A percentile compares a stretch with the other conserved stretches of the same genome.
Conservation (phyloP, 2,888 invertebrate genomes). For the Neoaliturus tenellus region DNA sequence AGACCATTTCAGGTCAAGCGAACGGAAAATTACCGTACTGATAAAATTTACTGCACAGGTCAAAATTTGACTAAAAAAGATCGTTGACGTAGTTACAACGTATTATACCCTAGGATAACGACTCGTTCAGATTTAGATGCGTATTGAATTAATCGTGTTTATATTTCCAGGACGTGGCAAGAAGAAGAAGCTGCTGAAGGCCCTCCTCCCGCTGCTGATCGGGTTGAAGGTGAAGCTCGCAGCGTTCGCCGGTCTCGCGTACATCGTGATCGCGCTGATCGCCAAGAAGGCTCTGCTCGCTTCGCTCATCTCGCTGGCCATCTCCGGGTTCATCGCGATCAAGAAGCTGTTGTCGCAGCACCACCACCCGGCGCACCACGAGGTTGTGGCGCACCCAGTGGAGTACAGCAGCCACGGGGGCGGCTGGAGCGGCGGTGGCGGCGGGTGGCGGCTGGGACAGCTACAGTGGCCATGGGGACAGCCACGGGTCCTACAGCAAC, state of each 20-base stretch:
- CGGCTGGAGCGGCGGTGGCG: conserved; percentile 62
- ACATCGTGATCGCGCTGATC: conserved; percentile 77
- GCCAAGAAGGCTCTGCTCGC: conserved; percentile 80
- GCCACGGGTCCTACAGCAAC: conserved; percentile 74
- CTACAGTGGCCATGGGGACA: conserved; percentile 65
- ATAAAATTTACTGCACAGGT: too few relatives aligned
- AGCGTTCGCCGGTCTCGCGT: conserved; percentile 74
- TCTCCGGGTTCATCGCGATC: conserved; percentile 75
- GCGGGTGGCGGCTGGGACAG: conserved; percentile 67
- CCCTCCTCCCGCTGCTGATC: conserved; percentile 76
- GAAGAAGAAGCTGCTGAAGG: conserved; percentile 76
- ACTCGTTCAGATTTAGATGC: too few relatives aligned
- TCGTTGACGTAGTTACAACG: too few relatives aligned
- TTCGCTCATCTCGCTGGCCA: conserved; percentile 77
- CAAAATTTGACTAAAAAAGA: too few relatives aligned
- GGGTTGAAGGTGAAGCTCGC: conserved; percentile 78
- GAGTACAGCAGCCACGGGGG: conserved; percentile 63
- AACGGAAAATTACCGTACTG: too few relatives aligned
- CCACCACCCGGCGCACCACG: conserved; percentile 58
- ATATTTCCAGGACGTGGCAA: conserved; percentile 76
- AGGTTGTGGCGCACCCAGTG: conserved; percentile 56
- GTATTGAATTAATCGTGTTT: too few relatives aligned
- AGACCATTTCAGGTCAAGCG: too few relatives aligned
- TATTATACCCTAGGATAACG: too few relatives aligned
- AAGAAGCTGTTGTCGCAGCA: conserved; percentile 67